Conservation (phyloP, 2,797 vertebrate genomes). For the Myoxocephalus aenaeus region DNA sequence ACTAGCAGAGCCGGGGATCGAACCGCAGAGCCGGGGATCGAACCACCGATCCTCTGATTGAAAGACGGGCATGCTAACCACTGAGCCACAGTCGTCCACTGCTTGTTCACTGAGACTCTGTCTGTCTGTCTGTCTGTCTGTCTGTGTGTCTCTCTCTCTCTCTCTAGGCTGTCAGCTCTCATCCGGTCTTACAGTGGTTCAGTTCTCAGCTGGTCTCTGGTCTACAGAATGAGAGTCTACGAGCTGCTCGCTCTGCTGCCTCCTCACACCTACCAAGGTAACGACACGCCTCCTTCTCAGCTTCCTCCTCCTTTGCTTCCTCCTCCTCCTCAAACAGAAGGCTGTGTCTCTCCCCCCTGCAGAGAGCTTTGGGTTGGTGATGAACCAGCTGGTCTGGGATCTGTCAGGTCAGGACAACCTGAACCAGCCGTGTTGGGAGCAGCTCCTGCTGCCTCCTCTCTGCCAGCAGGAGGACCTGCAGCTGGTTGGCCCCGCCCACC, state of each 20-base stretch:
- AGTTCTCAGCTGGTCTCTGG: constrained; percentile 81
- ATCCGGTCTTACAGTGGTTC: constrained; percentile 86
- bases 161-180: constrained; percentile 84
- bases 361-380: constrained; percentile 87
- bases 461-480: constrained; percentile 89
- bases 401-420: constrained; percentile 85
- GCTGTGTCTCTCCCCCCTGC: not conserved
- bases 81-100: no score
- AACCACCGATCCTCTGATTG: no score
- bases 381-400: constrained; percentile 90
- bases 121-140: no score
- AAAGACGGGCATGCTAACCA: no score
- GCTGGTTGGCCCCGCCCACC: constrained; percentile 85
- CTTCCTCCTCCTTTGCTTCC: not conserved
- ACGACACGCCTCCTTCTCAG: not conserved
- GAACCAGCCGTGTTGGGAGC: constrained; percentile 77
- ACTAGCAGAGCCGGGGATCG: no score
- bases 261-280: constrained; percentile 91
- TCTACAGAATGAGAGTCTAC: constrained; percentile 91
- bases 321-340: no score
- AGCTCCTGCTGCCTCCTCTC: constrained; percentile 85
- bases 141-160: not conserved
- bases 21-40: no score
- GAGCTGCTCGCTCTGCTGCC: constrained; percentile 90
- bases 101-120: no score